A percentile compares a stretch with the other conserved stretches of the same genome.
These are phyloP conservation scores for Orthonyx spaldingii DNA, from an alignment of 2,113 vertebrate species.

Conservation along the genomic window DNA sequence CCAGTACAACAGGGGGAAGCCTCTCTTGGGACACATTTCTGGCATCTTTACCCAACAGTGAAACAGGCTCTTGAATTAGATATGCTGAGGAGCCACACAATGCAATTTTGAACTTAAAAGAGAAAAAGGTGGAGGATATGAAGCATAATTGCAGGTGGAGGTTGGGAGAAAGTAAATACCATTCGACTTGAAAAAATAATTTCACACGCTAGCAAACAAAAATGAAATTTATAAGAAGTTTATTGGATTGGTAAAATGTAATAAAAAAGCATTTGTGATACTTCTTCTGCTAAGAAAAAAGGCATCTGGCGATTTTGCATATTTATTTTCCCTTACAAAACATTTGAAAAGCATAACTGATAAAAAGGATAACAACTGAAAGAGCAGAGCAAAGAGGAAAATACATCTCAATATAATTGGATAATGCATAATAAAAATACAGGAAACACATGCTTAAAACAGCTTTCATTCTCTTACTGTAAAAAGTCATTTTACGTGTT, in stretches of 20 bases:
- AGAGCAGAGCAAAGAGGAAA: conserved; percentile 66
- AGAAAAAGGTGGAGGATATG: neutral
- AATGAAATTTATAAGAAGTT: conserved; percentile 63
- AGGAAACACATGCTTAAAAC: conserved; percentile 69
- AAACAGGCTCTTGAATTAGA: neutral
- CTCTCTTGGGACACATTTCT: neutral
- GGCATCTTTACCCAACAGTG: neutral
- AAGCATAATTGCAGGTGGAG: conserved; percentile 15
- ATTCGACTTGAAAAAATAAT: conserved; percentile 57
- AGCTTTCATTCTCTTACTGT: conserved; percentile 60
- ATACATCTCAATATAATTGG: conserved; percentile 66
- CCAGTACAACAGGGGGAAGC: neutral
- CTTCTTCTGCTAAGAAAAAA: conserved; percentile 70
- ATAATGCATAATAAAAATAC: conserved; percentile 70
- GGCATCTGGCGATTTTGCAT: conserved; percentile 65
- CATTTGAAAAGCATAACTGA: conserved; percentile 67
- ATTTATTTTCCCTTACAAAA: conserved; percentile 71
- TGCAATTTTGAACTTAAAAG: neutral
- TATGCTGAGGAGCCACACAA: neutral
- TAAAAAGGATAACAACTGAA: conserved; percentile 61
- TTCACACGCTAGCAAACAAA: conserved; percentile 59
- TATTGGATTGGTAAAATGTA: conserved; percentile 68
- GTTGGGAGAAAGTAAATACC: conserved; percentile 44
- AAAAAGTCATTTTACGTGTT: conserved; percentile 47
- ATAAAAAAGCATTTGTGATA: conserved; percentile 71